Evolutionary conservation across 2,797 vertebrate genomes (phyloP).

Genomic region (Aeoliscus strigatus): DNA sequence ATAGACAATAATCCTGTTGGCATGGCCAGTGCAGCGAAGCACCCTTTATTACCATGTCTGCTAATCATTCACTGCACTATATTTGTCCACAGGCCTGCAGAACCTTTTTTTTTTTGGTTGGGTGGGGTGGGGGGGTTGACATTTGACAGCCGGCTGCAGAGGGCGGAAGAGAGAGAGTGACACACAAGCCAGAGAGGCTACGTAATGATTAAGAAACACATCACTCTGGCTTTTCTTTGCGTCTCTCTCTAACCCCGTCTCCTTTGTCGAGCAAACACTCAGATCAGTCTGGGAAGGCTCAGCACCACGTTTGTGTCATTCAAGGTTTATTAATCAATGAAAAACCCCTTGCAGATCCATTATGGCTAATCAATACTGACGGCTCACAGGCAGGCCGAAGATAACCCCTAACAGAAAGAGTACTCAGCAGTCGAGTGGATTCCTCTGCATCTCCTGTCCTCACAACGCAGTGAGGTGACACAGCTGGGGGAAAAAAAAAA

Average conservation of each 20-base stretch:
- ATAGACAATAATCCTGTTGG: constrained; percentile 71
- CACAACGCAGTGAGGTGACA: constrained; percentile 29
- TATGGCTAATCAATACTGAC: constrained; percentile 49
- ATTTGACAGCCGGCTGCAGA: constrained; percentile 42
- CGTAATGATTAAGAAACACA: constrained; percentile 60
- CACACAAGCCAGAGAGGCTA: constrained; percentile 36
- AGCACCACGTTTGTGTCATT: constrained; percentile 32
- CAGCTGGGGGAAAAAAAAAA: no score
- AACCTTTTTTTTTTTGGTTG: constrained; percentile 17
- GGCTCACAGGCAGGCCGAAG: constrained; percentile 24
- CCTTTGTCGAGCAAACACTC: constrained; percentile 3
- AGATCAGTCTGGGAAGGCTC: constrained; percentile 8
- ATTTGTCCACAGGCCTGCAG: constrained; percentile 64
- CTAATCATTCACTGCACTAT: constrained; percentile 68
- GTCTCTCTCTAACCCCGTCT: not conserved
- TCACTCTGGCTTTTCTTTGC: constrained; percentile 36
- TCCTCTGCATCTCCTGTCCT: constrained; percentile 16
- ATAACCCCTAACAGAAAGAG: constrained; percentile 34
- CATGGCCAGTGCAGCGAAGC: constrained; percentile 47
- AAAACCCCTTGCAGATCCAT: constrained; percentile 43
- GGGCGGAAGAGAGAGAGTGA: constrained; percentile 48
- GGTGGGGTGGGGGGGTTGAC: constrained; percentile 15
- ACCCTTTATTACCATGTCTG: constrained; percentile 67
- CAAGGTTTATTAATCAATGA: constrained; percentile 52
- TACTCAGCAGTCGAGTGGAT: constrained; percentile 12